Evolutionary conservation across 2,113 vertebrate genomes (phyloP).

Genomic region (Neotoma lepida): DNA sequence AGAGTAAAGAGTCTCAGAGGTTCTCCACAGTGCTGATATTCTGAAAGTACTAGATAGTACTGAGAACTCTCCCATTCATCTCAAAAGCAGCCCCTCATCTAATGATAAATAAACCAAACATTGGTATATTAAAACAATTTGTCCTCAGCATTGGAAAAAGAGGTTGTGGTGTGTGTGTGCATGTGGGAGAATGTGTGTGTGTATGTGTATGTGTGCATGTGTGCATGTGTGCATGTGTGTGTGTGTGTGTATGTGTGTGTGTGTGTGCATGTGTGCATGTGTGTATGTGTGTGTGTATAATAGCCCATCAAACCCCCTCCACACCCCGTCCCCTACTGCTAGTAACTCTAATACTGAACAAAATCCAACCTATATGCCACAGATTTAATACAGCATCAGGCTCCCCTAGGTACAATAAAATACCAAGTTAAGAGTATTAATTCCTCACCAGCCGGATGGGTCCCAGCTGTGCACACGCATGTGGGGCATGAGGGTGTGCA

Average conservation of each 20-base stretch:
- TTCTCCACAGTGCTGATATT: constrained; percentile 60
- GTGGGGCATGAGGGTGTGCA: constrained; percentile 50
- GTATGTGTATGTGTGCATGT: not conserved
- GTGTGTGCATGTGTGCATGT: not conserved
- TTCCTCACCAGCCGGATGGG: constrained; percentile 87
- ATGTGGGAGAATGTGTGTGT: too few relatives aligned
- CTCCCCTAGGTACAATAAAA: constrained; percentile 90
- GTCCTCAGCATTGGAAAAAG: constrained; percentile 85
- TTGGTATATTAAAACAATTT: constrained; percentile 92
- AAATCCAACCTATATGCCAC: constrained; percentile 84
- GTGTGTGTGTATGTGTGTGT: constrained; percentile 22
- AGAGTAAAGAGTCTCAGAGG: not conserved
- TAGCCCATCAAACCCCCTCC: constrained; percentile 60
- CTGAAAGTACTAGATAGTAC: constrained; percentile 66
- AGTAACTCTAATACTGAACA: constrained; percentile 82
- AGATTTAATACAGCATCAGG: constrained; percentile 87
- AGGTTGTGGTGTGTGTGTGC: constrained; percentile 33
- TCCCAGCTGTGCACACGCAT: constrained; percentile 84
- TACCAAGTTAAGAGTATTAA: constrained; percentile 88
- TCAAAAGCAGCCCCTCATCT: constrained; percentile 81
- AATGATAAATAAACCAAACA: constrained; percentile 90
- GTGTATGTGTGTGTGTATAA: constrained; percentile 71
- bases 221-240: not conserved
- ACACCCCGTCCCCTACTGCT: constrained; percentile 70
- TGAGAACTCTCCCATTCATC: constrained; percentile 80